Base-by-base conservation (phyloP, 2,888 invertebrate genomes). In the Diachrysia chrysitis region DNA sequence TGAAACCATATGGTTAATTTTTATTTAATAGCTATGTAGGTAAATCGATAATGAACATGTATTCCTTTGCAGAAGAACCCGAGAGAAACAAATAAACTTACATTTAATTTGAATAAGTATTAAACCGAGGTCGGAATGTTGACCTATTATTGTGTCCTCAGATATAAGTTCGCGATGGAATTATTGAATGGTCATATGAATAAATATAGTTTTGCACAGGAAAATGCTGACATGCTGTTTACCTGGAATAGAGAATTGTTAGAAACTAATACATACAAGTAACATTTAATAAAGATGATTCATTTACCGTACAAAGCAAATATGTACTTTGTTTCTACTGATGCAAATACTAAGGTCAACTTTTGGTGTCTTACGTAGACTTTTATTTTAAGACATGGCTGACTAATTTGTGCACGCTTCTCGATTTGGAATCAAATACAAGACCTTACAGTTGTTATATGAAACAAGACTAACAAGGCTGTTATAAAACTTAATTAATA, bases 401-500 rank as follows among this genome's bases (percentile, higher is more conserved):
- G 42, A 42, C n/a, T 42, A 42, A 42, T 42, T 42, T 42, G n/a
- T 0, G n/a, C 14, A 4, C 14, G 37, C 42, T n/a, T n/a, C 42
- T n/a, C n/a, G 5, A 42, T 42, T 42, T 42, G 42, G 42, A 42
- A 42, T 42, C 42, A 42, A 42, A 42, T 42, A 5, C 0, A 14
- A 37, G 37, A 37, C n/a, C 42, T 42, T n/a, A 42, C 16, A n/a
- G 37, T 37, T 10, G 32, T 10, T 37, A 37, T 42, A n/a, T 4
- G n/a, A n/a, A 42, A 0, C 37, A 5, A 16, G 37, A 42, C 42
- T n/a, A 42, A n/a, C n/a, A 16, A 42, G 16, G n/a, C 6, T 16
- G 42, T 60, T 56, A 16, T 29, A 29, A 57, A 37, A 53, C 23
- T 68, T 48, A 70, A 58, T 61, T 42, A 54, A 57, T 69, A 70